Conservation (phyloP, 2,888 invertebrate genomes). For the Chrysina gloriosa region DNA sequence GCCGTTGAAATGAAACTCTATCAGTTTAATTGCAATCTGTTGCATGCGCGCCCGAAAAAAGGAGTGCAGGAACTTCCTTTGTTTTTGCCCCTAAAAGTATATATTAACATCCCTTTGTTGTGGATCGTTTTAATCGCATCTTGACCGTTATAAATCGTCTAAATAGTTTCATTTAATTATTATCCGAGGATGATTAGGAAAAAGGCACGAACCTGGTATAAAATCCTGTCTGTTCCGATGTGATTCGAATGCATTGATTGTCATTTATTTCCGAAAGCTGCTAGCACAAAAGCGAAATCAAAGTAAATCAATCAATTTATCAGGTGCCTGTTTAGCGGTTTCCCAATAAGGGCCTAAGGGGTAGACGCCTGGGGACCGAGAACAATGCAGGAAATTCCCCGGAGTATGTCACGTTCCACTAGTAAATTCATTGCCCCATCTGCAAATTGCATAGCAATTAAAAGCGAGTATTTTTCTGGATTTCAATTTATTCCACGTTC, state of each 20-base stretch:
- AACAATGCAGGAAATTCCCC: constrained; percentile 53
- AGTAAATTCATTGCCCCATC: constrained; percentile 61
- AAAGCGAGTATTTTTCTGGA: constrained; percentile 53
- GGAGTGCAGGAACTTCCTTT: constrained; percentile 12
- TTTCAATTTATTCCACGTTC: constrained; percentile 50
- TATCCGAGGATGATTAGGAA: too few relatives aligned
- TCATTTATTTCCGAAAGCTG: neutral
- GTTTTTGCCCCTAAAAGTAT: constrained; percentile 4
- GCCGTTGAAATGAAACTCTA: constrained; percentile 44
- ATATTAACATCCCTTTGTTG: neutral
- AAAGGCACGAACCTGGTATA: too few relatives aligned
- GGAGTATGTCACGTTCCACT: constrained; percentile 59
- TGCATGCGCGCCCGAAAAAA: constrained; percentile 33
- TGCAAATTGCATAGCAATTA: constrained; percentile 61
- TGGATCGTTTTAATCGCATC: too few relatives aligned
- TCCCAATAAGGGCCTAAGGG: constrained; percentile 52
- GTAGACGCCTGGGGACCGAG: constrained; percentile 48
- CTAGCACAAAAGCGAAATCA: constrained; percentile 44
- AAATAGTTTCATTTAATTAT: too few relatives aligned
- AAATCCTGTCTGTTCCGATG: too few relatives aligned
- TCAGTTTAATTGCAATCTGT: constrained; percentile 47
- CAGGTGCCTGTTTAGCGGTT: constrained; percentile 56
- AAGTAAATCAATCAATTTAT: constrained; percentile 55
- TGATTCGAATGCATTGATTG: too few relatives aligned
- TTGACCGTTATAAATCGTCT: too few relatives aligned